phyloP scores from a whole-genome alignment of 2,888 invertebrate species.

The Melinaea marsaeus region DNA sequence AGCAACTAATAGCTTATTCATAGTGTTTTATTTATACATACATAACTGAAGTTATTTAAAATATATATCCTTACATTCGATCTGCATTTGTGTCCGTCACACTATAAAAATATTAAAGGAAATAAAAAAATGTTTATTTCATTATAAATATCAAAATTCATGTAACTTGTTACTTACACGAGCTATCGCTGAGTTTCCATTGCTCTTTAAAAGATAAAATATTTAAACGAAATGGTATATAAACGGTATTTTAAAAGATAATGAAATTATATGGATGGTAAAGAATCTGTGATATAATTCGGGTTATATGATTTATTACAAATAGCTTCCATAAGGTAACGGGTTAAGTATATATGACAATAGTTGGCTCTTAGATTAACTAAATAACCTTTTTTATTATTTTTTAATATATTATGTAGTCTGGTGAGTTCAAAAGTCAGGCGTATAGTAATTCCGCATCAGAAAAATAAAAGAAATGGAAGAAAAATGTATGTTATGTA shows the following conservation, averaged over 20 bases:
- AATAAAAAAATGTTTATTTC: neutral
- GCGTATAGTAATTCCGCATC: no score
- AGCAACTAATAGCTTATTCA: no score
- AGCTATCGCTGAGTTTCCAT: conserved; percentile 36
- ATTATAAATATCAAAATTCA: neutral
- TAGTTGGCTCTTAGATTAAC: no score
- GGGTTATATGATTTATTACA: no score
- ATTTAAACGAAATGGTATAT: neutral
- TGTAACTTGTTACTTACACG: conserved; percentile 34
- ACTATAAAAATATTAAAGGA: conserved; percentile 25
- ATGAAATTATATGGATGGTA: neutral
- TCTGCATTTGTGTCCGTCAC: conserved; percentile 42
- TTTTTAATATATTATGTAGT: no score
- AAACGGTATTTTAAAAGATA: neutral
- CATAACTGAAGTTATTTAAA: no score
- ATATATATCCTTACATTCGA: conserved; percentile 43
- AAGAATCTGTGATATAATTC: no score
- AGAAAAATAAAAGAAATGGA: neutral
- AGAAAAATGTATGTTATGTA: conserved; percentile 18
- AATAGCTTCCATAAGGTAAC: no score
- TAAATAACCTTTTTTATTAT: no score
- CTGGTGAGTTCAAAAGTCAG: no score
- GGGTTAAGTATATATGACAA: no score
- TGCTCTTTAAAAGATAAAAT: conserved; percentile 27
- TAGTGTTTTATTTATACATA: no score